Percentiles rank a stretch among this genome's conserved stretches.
Conservation (phyloP, 1,140 invertebrate species). For the Cotesia chilonis region DNA sequence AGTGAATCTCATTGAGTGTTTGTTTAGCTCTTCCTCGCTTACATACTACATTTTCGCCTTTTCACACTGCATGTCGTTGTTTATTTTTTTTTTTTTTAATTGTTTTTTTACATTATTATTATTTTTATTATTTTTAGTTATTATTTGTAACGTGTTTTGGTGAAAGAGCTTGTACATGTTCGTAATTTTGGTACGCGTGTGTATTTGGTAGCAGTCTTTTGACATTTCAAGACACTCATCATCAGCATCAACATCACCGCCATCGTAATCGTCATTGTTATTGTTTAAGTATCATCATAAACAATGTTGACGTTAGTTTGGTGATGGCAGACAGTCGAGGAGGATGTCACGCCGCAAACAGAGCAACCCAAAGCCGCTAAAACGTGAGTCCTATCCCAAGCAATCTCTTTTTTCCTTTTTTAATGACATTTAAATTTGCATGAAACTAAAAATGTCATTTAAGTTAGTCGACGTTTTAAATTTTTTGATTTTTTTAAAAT, state of each 20-base stretch:
- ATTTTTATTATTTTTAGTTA: not conserved
- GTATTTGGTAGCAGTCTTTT: slow-evolving; percentile 12
- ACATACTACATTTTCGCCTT: not conserved
- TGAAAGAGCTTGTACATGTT: slow-evolving; percentile 2
- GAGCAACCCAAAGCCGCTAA: slow-evolving; percentile 73
- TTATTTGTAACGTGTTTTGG: slow-evolving; percentile 15
- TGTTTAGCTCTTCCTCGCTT: slow-evolving; percentile 9
- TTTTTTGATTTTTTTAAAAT: too few species aligned
- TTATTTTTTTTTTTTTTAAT: slow-evolving; percentile 2
- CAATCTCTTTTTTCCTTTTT: not conserved
- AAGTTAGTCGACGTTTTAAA: too few species aligned
- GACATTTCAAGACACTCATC: slow-evolving; percentile 14
- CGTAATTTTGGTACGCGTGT: slow-evolving; percentile 8
- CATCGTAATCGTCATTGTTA: slow-evolving; percentile 38
- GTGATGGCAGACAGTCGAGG: slow-evolving; percentile 63
- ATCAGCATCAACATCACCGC: slow-evolving; percentile 37
- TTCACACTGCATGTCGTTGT: slow-evolving; percentile 13
- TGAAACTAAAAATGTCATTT: too few species aligned
- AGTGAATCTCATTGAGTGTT: not conserved
- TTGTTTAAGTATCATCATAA: slow-evolving; percentile 19
- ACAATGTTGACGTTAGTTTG: slow-evolving; percentile 58
- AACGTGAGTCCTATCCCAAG: slow-evolving; percentile 66
- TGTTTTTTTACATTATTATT: not conserved
- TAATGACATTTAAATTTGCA: too few species aligned
- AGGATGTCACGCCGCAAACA: slow-evolving; percentile 74